Base-by-base conservation (phyloP, 2,113 vertebrate genomes). In the Actenoides hombroni region DNA sequence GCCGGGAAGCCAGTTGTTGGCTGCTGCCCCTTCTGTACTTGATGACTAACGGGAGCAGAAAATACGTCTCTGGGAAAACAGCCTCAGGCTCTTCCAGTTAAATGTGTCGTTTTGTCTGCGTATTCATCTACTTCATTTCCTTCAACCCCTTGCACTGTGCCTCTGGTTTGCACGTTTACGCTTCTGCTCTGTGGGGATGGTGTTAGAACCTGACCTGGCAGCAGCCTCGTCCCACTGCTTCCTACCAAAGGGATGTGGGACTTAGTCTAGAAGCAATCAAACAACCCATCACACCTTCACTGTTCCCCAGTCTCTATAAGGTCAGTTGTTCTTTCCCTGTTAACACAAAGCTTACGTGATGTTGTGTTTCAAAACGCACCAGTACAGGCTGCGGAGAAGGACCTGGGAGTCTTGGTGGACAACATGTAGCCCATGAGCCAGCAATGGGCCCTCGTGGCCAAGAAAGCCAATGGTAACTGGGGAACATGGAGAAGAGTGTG, bases 171-270 rank as follows among this genome's bases (percentile, higher is more conserved):
- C 25, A 1, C 23, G 4, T 68, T 31, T 18, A 5, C 35, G 60
- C 37, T 14, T 23, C 73, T 21, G 56, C 63, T 54, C 54, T 9
- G 12, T 42, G 1, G 8, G 56, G 61, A 10, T 13, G 56, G 48
- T 31, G 54, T 39, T 48, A 9, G 2, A 28, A 24, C 67, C 67
- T 3, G 48, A 53, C 78, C 56, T 35, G 63, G 67, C 65, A 49
- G 48, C 9, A 29, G 0, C 25, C 69, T 53, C 56, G 4, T 28
- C 48, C 3, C 1, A 1, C 48, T 15, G 63, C 76, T 35, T 26
- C 2, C 3, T 20, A 2, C 48, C 26, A 1, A 6, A 21, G 68
- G 1, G n/a, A 6, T 13, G 44, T 6, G 42, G 49, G 54, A 18
- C n/a, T 63, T 14, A 7, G 28, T 12, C 19, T 13, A 1, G 48